Conservation (phyloP, 2,113 vertebrate genomes). For the Lepus americanus region DNA sequence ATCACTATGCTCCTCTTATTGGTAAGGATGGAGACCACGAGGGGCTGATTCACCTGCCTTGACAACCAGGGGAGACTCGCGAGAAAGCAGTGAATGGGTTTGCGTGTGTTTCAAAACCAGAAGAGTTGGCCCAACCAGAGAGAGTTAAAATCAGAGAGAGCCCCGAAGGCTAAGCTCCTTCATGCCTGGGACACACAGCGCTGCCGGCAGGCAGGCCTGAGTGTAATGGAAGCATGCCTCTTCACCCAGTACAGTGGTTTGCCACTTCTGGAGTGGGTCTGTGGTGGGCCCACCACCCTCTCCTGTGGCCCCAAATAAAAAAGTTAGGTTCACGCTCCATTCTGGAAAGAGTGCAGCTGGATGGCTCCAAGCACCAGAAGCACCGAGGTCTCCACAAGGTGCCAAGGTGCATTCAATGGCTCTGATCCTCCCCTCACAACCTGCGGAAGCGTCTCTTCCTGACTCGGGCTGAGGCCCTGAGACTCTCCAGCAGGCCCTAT, state of each 20-base stretch:
- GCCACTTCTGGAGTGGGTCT: neutral
- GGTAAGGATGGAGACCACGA: neutral
- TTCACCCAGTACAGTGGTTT: neutral
- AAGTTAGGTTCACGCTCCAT: neutral
- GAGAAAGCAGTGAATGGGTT: neutral
- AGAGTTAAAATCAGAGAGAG: neutral
- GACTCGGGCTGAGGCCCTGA: no score
- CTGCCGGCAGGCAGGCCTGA: no score
- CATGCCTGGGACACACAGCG: neutral
- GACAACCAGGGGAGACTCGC: neutral
- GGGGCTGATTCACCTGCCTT: neutral
- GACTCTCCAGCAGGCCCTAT: neutral
- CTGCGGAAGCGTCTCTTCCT: neutral
- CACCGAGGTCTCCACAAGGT: neutral
- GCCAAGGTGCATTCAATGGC: rapidly evolving
- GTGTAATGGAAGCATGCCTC: no score
- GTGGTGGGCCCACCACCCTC: neutral
- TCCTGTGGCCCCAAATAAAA: neutral
- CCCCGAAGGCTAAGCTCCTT: neutral
- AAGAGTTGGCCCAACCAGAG: neutral
- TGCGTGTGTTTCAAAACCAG: neutral
- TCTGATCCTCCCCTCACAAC: neutral
- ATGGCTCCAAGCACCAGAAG: rapidly evolving
- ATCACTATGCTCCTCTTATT: neutral
- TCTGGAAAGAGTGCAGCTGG: neutral